Evolutionary conservation across 1,140 invertebrate genomes (phyloP).

Genomic region (Psilanteris sp.): DNA sequence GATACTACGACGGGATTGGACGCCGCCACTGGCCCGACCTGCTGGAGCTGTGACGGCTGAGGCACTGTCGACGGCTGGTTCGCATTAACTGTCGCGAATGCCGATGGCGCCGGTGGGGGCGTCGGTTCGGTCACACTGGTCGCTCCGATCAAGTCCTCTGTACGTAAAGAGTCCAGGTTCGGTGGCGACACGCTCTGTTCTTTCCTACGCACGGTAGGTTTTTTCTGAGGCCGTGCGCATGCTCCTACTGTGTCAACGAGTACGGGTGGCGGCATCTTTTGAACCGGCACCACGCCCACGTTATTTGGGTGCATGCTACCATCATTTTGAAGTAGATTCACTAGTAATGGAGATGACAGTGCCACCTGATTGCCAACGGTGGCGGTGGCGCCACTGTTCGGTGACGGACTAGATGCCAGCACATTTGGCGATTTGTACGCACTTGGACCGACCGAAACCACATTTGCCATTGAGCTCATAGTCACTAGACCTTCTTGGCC

Average conservation of each 20-base stretch:
- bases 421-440: constrained; percentile 71
- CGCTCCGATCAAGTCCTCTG: constrained; percentile 73
- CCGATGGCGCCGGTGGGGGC: constrained; percentile 71
- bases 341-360: constrained; percentile 92
- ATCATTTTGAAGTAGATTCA: constrained; percentile 94
- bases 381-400: constrained; percentile 63
- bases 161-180: constrained; percentile 73
- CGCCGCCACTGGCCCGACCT: constrained; percentile 31
- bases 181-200: constrained; percentile 72
- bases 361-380: constrained; percentile 81
- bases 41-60: constrained; percentile 66
- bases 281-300: constrained; percentile 68
- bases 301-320: constrained; percentile 81
- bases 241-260: constrained; percentile 76
- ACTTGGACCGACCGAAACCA: constrained; percentile 64
- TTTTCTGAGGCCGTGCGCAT: constrained; percentile 77
- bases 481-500: constrained; percentile 71
- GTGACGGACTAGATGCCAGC: constrained; percentile 74
- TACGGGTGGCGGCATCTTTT: constrained; percentile 80
- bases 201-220: constrained; percentile 77
- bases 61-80: constrained; percentile 76
- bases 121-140: constrained; percentile 60
- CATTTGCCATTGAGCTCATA: constrained; percentile 62
- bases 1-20: constrained; percentile 25
- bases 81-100: constrained; percentile 75